Evolutionary conservation across 2,888 invertebrate species (phyloP).

Genomic region (Adelognathus sp.): DNA sequence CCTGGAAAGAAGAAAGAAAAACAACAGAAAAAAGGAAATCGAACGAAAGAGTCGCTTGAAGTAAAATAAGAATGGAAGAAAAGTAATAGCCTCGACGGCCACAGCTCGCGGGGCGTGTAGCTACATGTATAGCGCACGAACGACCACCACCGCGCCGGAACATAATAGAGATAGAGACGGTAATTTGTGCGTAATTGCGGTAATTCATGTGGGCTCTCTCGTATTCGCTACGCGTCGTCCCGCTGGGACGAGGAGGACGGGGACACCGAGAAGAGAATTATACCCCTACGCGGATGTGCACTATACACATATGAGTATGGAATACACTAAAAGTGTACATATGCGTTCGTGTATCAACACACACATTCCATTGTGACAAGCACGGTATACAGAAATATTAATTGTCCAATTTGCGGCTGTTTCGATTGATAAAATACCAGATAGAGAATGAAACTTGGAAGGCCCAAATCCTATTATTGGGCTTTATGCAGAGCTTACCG

Average conservation of each 20-base stretch:
- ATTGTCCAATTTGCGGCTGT: too few relatives aligned
- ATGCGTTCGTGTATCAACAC: too few relatives aligned
- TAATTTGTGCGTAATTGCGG: constrained; percentile 68
- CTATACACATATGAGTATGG: constrained; percentile 7
- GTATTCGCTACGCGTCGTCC: constrained; percentile 61
- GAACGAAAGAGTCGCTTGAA: constrained; percentile 48
- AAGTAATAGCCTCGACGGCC: constrained; percentile 59
- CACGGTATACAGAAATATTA: constrained; percentile 4
- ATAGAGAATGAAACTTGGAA: too few relatives aligned
- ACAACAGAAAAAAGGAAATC: constrained; percentile 23
- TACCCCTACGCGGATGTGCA: constrained; percentile 38
- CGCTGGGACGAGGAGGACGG: constrained; percentile 45
- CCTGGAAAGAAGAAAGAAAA: constrained; percentile 28
- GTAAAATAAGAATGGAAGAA: constrained; percentile 55
- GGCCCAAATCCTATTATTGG: too few relatives aligned
- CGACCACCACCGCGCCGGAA: constrained; percentile 61
- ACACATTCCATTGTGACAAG: too few relatives aligned
- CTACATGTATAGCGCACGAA: constrained; percentile 5
- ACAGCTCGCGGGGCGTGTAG: background rate
- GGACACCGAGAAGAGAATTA: constrained; percentile 60
- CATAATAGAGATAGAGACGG: constrained; percentile 66
- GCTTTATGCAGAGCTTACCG: too few relatives aligned
- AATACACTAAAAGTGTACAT: constrained; percentile 2
- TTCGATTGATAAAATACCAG: too few relatives aligned
- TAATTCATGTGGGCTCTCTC: constrained; percentile 65